phyloP scores from a whole-genome alignment of 92 coral and sea anemone genomes.

The Epizoanthus fatuus region DNA sequence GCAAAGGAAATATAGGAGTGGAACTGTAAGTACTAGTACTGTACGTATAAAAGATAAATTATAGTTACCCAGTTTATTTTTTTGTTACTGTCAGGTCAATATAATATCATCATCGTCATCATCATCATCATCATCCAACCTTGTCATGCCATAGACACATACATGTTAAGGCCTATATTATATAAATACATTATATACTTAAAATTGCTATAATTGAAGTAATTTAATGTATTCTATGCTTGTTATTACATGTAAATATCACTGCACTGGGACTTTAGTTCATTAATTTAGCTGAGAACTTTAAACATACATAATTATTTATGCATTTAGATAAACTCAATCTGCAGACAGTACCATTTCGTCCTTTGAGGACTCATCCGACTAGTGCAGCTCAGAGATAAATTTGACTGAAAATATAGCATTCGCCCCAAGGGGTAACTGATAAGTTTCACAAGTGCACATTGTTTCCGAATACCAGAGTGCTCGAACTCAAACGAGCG shows the following conservation, averaged over 20 bases:
- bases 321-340: too few relatives aligned
- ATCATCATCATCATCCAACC: not conserved
- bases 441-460: too few relatives aligned
- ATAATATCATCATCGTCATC: not conserved
- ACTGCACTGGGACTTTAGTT: not conserved
- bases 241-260: not conserved
- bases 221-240: not conserved
- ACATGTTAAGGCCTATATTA: not conserved
- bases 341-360: too few relatives aligned
- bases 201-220: not conserved
- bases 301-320: too few relatives aligned
- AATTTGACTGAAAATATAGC: too few relatives aligned
- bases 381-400: too few relatives aligned
- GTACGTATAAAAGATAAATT: not conserved
- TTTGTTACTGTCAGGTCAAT: not conserved
- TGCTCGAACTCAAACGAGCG: too few relatives aligned
- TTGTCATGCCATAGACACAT: not conserved
- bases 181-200: not conserved
- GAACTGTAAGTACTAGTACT: not conserved
- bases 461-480: too few relatives aligned
- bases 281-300: not conserved
- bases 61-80: not conserved
- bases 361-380: too few relatives aligned
- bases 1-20: not conserved
- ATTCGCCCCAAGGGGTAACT: too few relatives aligned